Base-by-base conservation (phyloP, 1,140 invertebrate genomes). In the Drosophila azteca region DNA sequence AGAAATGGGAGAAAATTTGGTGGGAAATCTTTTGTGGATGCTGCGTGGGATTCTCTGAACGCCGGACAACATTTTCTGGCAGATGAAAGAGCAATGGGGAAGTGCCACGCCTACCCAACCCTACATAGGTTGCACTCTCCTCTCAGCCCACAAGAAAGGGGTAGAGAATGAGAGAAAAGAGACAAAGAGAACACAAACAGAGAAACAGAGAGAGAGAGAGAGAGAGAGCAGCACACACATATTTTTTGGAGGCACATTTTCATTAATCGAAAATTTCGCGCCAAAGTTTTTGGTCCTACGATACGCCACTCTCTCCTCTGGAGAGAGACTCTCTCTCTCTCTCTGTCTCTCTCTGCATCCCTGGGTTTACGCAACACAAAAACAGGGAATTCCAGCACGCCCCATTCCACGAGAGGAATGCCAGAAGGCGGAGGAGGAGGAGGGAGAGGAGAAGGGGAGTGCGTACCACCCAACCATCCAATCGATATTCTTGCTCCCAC, bases 261-360 rank as follows among this genome's bases (percentile, higher is more conserved):
- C 77, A 88, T 88, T 83, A 88, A 88, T 79, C 79, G 72, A 88
- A 65, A 83, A 79, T 77, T 88, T 88, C 71, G 83, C 83, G 83
- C 83, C 83, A 84, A 84, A 84, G 46, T 65, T 50, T 4, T 4
- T 13, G 35, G 35, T 39, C 35, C 9, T 11, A 8, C 29, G n/a
- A n/a, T 41, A 22, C 17, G 11, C 43, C 11, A 26, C 13, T 35
- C 35, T 11, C 35, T 39, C 35, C 35, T 13, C 11, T 11, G 4
- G 11, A 5, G 11, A 39, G 35, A 39, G 31, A 8, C 8, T 31
- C 29, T 31, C 29, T 35, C 11, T 39, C 3, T 35, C 31, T 35
- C 31, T 35, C 31, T 35, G 9, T 11, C 35, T 13, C 35, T 39
- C 35, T 39, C 3, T 39, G 4, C 35, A 39, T 39, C 35, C 35